Base-by-base conservation (phyloP, 2,113 vertebrate species). In the Neotragus moschatus region DNA sequence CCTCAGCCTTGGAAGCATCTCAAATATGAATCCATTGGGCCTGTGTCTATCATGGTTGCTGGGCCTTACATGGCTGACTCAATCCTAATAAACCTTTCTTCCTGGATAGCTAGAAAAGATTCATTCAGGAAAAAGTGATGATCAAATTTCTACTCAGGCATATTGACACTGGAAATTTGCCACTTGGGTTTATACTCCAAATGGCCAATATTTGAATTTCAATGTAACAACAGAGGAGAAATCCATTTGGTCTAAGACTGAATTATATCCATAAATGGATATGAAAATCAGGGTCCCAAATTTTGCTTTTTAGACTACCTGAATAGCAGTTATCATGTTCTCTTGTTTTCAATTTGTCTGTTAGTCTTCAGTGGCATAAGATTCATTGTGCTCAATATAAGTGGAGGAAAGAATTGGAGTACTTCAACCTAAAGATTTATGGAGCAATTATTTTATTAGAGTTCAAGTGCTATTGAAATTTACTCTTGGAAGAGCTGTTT, bases 101-200 rank as follows among this genome's bases (percentile, higher is more conserved):
- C 47, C 63, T 56, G 36, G 33, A 55, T 19, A 51, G 33, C 45
- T 79, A 93, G 70, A 97, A 93, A 58, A 86, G 63, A 87, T 73
- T 85, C 30, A 90, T 94, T 95, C 75, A 93, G 63, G 51, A 88
- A 85, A 86, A 93, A 55, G 56, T 28, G 93, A 60, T 94, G 73
- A 94, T 92, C 53, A 87, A 79, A 58, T 91, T 96, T 95, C 75
- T 84, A 51, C 61, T 84, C 39, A 90, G 51, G 26, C 6, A 63
- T 55, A n/a, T 96, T 91, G 60, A 98, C 15, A 4, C 47, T 97
- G 90, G 88, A 96, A 60, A 96, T 77, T 58, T 91, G 88, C 73
- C 73, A 56, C 43, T 12, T 47, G 66, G 47, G 17, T 89, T 95
- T 95, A 63, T 63, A 33, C 5, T 36, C 9, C 21, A 82, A 56